phyloP scores from a whole-genome alignment of 1,140 invertebrate genomes.

The Proales similis region DNA sequence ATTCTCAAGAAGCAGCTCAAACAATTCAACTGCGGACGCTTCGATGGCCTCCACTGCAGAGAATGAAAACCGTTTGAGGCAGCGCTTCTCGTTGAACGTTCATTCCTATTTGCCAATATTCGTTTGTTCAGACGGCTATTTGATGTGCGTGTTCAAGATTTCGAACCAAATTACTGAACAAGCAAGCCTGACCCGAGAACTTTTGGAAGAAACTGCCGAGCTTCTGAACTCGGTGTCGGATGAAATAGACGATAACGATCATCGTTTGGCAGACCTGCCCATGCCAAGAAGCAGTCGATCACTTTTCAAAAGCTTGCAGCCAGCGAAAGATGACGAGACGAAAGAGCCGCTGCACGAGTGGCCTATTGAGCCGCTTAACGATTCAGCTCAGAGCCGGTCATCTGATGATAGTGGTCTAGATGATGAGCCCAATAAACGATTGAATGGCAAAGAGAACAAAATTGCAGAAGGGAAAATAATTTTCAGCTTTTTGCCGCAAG shows the following conservation, averaged over 20 bases:
- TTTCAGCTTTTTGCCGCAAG: slow-evolving; percentile 36
- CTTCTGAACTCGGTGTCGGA: slow-evolving; percentile 25
- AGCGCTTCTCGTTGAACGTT: slow-evolving; percentile 47
- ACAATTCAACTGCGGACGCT: background rate
- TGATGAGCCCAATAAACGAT: no score
- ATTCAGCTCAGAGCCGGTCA: no score
- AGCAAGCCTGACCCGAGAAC: slow-evolving; percentile 3
- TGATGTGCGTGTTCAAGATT: slow-evolving; percentile 43
- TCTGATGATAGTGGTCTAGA: no score
- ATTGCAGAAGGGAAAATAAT: slow-evolving; percentile 32
- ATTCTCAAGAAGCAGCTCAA: slow-evolving; percentile 1
- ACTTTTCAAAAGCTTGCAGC: no score
- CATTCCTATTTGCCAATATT: slow-evolving; percentile 49
- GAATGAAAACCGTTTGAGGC: slow-evolving; percentile 40
- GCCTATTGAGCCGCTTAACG: no score
- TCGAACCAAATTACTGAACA: slow-evolving; percentile 5
- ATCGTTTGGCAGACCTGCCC: no score
- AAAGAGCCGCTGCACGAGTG: no score
- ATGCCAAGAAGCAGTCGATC: no score
- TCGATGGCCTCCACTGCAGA: slow-evolving; percentile 30
- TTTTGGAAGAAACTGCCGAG: slow-evolving; percentile 8
- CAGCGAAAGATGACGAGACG: no score
- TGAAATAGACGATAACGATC: background rate
- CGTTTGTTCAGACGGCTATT: slow-evolving; percentile 51
- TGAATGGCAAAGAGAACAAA: no score